Evolutionary conservation across 2,113 vertebrate species (phyloP), one percentile per base, ranked within the genome.

Genomic region (Hypocryptadius cinnamomeus): DNA sequence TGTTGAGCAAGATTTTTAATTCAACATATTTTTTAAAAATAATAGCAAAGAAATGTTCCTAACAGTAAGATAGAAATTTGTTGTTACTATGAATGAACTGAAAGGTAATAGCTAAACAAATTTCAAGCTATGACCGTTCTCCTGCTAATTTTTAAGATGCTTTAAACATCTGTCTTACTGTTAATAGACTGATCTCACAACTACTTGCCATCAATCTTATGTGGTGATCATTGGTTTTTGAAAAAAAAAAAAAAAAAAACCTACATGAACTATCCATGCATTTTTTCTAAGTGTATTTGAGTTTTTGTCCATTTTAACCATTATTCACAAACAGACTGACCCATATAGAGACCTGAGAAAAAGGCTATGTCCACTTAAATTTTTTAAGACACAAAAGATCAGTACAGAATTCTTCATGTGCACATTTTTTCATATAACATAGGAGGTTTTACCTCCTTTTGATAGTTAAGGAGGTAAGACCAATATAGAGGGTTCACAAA

Each of bases 161-260:
- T 9, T 66, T 50, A 27, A 70, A 45, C 4, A 47, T 57, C 11
- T 69, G 9, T 54, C 13, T 80, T 47, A 27, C 8, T 66, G 9
- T 37, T 64, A 87, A 63, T 31, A 47, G 21, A 53, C 15, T 42
- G 27, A 24, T 82, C 10, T 79, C 20, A 51, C 20, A 84, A 19
- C 44, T 42, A 51, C 6, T 33, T 18, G 8, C 5, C 6, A 50
- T 50, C 22, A 71, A 5, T 82, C 87, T 63, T 50, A 35, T 25
- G n/a, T 31, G 8, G 8, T 54, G 28, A 74, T 40, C 11, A 54
- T 3, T 0, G 1, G 2, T 30, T 25, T 44, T 64, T 22, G 8
- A 22, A 13, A 23, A 15, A 24, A 47, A 56, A 13, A 47, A 56
- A 13, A 8, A 33, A 59, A 80, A 50, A 31, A 25, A 8, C 5